Base-by-base conservation (phyloP, 2,888 invertebrate genomes). In the Tenthredo mesomela region DNA sequence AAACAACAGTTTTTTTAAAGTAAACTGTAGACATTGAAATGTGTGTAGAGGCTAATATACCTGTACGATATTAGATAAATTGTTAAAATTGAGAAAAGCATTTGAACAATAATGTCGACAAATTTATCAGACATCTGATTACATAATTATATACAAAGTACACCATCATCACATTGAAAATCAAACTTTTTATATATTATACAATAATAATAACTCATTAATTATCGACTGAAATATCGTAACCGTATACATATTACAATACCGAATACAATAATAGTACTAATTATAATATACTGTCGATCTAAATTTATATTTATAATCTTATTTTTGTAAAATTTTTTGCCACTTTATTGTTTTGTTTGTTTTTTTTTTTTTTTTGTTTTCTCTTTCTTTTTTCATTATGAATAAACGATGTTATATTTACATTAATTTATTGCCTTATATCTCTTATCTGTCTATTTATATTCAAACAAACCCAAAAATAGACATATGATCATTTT, bases 261-360 rank as follows among this genome's bases (percentile, higher is more conserved):
- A 65, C 7, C 43, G 73, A 84, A 80, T 75, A 71, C 50, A 75
- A 73, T n/a, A 84, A 84, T 54, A 77, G n/a, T n/a, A n/a, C n/a
- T n/a, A n/a, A n/a, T n/a, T n/a, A 54, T 18, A 12, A 47, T 47
- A 73, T 25, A 77, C 77, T 83, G 78, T 89, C 88, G 86, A 86
- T 86, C 86, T 85, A 75, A 88, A 87, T 87, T 88, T 87, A 88
- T 87, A 89, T 89, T 90, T 90, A 85, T 88, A 89, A 90, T 88
- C 86, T 91, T 91, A 91, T 91, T 91, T 90, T 91, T 91, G 87
- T 91, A 91, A 90, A 87, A 87, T 89, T 87, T 77, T 78, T 75
- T 78, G 78, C 88, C 87, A 85, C 87, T 87, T 87, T 85, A 85
- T 87, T 89, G n/a, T n/a, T n/a, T n/a, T n/a, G n/a, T 12, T 47